Evolutionary conservation across 2,113 vertebrate genomes (phyloP).

Genomic region (Lepus americanus): DNA sequence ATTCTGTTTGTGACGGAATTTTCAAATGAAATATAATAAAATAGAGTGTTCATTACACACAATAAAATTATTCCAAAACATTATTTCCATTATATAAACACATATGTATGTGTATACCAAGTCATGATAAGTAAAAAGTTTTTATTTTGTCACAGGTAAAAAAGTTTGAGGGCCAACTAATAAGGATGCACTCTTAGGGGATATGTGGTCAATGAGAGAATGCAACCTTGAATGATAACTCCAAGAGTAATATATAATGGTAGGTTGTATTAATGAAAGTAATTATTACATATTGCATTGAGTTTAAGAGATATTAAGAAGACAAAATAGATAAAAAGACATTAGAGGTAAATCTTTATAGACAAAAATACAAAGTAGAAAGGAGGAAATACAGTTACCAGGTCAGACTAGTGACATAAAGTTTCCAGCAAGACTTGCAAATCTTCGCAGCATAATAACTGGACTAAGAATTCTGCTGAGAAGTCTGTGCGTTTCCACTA

Average conservation of each 20-base stretch:
- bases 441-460: background rate
- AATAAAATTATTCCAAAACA: background rate
- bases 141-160: background rate
- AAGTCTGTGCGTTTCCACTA: background rate
- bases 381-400: background rate
- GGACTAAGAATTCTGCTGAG: background rate
- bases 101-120: background rate
- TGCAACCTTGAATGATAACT: background rate
- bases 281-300: background rate
- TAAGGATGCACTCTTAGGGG: background rate
- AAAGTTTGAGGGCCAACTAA: background rate
- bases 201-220: background rate
- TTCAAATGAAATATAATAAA: slow-evolving; percentile 2
- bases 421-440: background rate
- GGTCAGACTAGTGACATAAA: background rate
- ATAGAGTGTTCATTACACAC: background rate
- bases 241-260: background rate
- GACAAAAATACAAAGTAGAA: background rate
- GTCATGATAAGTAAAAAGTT: background rate
- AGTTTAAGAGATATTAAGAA: background rate
- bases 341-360: background rate
- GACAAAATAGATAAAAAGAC: background rate
- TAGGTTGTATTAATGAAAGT: background rate
- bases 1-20: background rate
- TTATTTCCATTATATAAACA: background rate